Evolutionary conservation across 2,888 invertebrate species (phyloP).

Genomic region (Trachelus iudaicus): DNA sequence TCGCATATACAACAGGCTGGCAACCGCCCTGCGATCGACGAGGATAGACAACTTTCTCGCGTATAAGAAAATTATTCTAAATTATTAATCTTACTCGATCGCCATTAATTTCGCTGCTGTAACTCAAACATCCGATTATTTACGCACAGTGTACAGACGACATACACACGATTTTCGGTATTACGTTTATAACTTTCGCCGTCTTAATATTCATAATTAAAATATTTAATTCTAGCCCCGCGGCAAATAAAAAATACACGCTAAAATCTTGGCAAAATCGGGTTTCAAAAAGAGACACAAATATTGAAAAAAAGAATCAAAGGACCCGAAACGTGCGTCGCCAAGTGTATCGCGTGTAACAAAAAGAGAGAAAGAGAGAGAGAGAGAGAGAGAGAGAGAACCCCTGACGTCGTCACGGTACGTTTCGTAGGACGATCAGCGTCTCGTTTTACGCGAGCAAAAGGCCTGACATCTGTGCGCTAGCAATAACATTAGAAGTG

Average conservation of each 20-base stretch:
- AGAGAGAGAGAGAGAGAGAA: slow-evolving; percentile 18
- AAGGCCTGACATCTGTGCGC: not conserved
- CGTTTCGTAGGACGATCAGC: not conserved
- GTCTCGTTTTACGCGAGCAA: not conserved
- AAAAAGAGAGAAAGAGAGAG: slow-evolving; percentile 4
- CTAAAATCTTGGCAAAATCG: not conserved
- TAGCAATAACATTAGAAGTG: not conserved
- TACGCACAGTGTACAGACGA: not conserved
- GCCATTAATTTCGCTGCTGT: not conserved
- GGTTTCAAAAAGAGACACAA: not conserved
- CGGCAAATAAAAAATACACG: not conserved
- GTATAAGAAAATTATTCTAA: not conserved
- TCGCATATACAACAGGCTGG: not conserved
- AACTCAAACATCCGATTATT: not conserved
- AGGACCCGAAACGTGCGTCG: not conserved
- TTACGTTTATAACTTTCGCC: not conserved
- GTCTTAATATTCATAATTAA: not conserved
- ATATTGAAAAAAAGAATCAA: not conserved
- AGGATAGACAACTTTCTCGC: not conserved
- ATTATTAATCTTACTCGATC: not conserved
- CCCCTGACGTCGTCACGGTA: not conserved
- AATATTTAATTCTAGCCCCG: not conserved
- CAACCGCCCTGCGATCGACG: not conserved
- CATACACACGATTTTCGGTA: not conserved
- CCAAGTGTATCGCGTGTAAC: not conserved